phyloP scores from a whole-genome alignment of 2,113 vertebrate genomes.

The Sterrhoptilus dennistouni region DNA sequence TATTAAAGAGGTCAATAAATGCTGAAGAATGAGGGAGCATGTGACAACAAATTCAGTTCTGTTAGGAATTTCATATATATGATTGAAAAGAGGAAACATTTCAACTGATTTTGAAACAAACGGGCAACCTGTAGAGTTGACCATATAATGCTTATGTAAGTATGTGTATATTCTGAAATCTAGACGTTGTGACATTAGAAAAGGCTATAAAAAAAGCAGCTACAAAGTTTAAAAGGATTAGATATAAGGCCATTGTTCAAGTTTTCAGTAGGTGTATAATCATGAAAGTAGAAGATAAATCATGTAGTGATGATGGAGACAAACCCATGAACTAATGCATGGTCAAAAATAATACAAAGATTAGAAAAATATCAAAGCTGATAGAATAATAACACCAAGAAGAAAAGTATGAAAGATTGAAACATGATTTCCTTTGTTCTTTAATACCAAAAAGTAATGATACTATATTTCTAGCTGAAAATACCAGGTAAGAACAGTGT shows the following conservation, averaged over 20 bases:
- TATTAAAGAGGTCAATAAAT: background rate
- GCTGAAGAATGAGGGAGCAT: background rate
- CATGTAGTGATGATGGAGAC: background rate
- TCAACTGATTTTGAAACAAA: background rate
- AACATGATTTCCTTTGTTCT: background rate
- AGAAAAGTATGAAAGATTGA: background rate
- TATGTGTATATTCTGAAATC: background rate
- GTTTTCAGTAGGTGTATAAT: background rate
- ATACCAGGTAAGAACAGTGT: background rate
- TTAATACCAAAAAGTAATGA: background rate
- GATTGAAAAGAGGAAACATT: background rate
- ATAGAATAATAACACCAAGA: background rate
- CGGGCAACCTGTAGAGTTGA: background rate
- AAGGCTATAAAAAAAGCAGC: background rate
- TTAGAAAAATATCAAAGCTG: background rate
- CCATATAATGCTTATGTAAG: background rate
- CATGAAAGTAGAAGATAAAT: background rate
- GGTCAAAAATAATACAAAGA: background rate
- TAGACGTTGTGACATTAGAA: background rate
- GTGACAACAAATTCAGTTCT: accelerated
- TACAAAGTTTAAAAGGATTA: background rate
- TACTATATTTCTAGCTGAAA: background rate
- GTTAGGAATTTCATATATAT: background rate
- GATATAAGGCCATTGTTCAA: background rate
- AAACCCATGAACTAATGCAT: background rate